Conservation (phyloP, 2,888 invertebrate species). For the Nesidiocoris tenuis region DNA sequence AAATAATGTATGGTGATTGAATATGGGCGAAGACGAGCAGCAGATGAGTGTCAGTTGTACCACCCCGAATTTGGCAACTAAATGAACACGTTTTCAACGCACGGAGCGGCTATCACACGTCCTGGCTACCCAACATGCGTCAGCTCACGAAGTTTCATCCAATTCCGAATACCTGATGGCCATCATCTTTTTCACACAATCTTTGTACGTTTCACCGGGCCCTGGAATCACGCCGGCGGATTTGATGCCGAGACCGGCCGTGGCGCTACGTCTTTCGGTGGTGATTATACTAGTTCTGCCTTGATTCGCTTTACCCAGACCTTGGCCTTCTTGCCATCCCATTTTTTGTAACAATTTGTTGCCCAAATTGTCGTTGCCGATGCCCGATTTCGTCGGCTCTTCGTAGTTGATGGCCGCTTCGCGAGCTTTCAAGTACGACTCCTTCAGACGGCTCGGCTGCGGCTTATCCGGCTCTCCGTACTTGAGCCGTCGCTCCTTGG, state of each 20-base stretch:
- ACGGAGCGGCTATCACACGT: too few relatives aligned
- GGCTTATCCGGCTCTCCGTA: slow-evolving; percentile 86
- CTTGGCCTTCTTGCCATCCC: slow-evolving; percentile 98
- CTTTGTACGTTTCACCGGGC: slow-evolving; percentile 83
- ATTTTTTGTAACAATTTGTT: slow-evolving; percentile 94
- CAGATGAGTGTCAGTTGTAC: too few relatives aligned
- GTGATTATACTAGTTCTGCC: slow-evolving; percentile 91
- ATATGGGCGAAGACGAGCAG: too few relatives aligned
- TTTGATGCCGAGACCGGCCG: slow-evolving; percentile 85
- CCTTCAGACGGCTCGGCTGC: slow-evolving; percentile 70
- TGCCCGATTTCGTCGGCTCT: slow-evolving; percentile 65
- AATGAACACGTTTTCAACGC: too few relatives aligned
- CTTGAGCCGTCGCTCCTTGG: slow-evolving; percentile 90
- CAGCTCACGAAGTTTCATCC: slow-evolving; percentile 39
- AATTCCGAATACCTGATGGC: slow-evolving; percentile 79
- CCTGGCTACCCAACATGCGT: too few relatives aligned
- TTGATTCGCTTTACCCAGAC: slow-evolving; percentile 89
- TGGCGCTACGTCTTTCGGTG: slow-evolving; percentile 65
- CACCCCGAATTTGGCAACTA: slow-evolving; percentile 5
- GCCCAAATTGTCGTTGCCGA: slow-evolving; percentile 88
- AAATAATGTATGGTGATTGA: too few relatives aligned
- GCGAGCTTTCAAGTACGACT: slow-evolving; percentile 66
- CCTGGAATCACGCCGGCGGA: slow-evolving; percentile 73
- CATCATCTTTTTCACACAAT: slow-evolving; percentile 87
- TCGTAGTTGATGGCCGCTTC: slow-evolving; percentile 56